phyloP scores from a whole-genome alignment of 2,113 vertebrate genomes.

The Notothenia coriiceps region DNA sequence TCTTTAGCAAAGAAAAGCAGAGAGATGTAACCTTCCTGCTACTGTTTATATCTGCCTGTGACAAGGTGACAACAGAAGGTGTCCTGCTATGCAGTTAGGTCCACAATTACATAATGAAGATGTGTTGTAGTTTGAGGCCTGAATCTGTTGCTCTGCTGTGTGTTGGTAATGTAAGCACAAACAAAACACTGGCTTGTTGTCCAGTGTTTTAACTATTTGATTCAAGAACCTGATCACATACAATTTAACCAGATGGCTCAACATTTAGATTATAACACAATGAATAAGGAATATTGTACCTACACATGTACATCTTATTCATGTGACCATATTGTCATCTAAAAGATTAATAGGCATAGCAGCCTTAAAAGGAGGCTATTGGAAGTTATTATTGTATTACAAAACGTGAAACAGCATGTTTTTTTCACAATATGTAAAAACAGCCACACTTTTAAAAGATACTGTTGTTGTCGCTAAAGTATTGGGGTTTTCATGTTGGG shows the following conservation, averaged over 20 bases:
- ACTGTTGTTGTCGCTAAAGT: neutral
- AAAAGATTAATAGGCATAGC: too few relatives aligned
- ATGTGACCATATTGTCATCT: neutral
- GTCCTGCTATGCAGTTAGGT: conserved; percentile 69
- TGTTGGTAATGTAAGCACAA: neutral
- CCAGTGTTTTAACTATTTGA: neutral
- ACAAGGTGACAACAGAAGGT: conserved; percentile 31
- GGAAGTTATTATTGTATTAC: neutral
- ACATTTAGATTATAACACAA: neutral
- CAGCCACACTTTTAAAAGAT: neutral
- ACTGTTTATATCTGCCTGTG: neutral
- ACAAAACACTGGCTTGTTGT: neutral
- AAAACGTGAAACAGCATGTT: neutral
- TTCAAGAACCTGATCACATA: neutral
- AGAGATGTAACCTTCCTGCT: neutral
- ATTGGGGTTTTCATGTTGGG: neutral
- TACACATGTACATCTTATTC: neutral
- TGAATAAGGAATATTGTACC: neutral
- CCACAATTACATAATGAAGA: conserved; percentile 36
- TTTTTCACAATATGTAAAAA: neutral
- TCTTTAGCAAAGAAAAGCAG: neutral
- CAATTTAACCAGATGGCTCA: neutral
- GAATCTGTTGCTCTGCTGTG: conserved; percentile 28
- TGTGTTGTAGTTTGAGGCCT: conserved; percentile 38
- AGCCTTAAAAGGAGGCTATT: too few relatives aligned